phyloP scores from a whole-genome alignment of 2,888 invertebrate genomes.

The Zygothrica quintamaculata region DNA sequence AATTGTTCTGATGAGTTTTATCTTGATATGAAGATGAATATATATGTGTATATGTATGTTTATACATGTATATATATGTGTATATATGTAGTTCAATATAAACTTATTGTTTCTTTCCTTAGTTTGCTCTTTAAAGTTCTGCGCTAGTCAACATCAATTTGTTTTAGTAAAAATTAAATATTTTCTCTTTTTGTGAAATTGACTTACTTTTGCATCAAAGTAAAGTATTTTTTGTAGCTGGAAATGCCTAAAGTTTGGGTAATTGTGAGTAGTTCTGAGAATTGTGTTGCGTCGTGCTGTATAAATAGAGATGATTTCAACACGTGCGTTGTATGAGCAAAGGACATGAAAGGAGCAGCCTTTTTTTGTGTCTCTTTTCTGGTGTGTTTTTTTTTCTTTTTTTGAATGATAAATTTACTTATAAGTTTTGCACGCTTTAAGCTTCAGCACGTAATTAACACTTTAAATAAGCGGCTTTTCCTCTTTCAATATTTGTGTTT shows the following conservation, averaged over 20 bases:
- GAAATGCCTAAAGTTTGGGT: neutral
- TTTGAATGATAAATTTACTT: conserved; percentile 4
- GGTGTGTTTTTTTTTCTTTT: no score
- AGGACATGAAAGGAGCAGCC: conserved; percentile 29
- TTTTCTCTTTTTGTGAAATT: neutral
- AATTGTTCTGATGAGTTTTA: no score
- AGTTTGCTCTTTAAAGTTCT: no score
- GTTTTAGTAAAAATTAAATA: neutral
- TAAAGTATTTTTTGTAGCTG: neutral
- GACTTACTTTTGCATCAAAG: neutral
- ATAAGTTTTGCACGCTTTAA: conserved; percentile 38
- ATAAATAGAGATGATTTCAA: conserved; percentile 9
- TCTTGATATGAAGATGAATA: neutral
- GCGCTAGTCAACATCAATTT: neutral
- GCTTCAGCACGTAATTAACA: conserved; percentile 70
- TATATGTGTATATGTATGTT: no score
- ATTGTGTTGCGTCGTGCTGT: neutral
- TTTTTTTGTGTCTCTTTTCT: neutral
- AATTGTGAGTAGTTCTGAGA: neutral
- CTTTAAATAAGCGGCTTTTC: conserved; percentile 57
- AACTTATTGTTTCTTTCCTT: no score
- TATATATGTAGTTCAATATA: neutral
- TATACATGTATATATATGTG: no score
- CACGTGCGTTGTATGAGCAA: conserved; percentile 29
- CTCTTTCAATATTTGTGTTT: conserved; percentile 73